phyloP scores from a whole-genome alignment of 2,113 vertebrate genomes.

The Rhineura floridana region DNA sequence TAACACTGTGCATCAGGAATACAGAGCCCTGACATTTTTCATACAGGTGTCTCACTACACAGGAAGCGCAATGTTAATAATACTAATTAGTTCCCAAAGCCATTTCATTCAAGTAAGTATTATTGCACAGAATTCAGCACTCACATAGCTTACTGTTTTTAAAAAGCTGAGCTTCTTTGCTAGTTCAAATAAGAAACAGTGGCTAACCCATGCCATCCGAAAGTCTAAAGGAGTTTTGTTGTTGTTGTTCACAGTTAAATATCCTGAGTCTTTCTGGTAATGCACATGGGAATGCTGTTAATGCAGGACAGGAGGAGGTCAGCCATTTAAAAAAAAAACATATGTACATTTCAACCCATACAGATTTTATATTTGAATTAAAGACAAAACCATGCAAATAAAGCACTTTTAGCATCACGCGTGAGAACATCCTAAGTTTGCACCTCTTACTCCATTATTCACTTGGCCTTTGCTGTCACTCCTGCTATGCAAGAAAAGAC shows the following conservation, averaged over 20 bases:
- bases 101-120: background rate
- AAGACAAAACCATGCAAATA: background rate
- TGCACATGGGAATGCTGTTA: background rate
- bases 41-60: background rate
- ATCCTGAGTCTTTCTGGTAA: background rate
- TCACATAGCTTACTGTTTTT: background rate
- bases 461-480: background rate
- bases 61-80: background rate
- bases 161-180: background rate
- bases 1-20: background rate
- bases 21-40: background rate
- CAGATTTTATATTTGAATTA: background rate
- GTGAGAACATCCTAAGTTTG: background rate
- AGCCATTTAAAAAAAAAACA: no score
- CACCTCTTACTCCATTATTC: background rate
- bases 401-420: background rate
- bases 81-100: background rate
- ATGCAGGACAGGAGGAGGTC: background rate
- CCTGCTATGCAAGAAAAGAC: background rate
- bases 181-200: background rate
- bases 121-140: background rate
- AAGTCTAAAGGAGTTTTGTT: accelerated
- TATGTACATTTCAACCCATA: background rate
- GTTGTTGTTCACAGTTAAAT: background rate
- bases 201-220: background rate